Evolutionary conservation across 2,113 vertebrate species (phyloP), one percentile per base, ranked within the genome.

Genomic region (Noturus placidus): DNA sequence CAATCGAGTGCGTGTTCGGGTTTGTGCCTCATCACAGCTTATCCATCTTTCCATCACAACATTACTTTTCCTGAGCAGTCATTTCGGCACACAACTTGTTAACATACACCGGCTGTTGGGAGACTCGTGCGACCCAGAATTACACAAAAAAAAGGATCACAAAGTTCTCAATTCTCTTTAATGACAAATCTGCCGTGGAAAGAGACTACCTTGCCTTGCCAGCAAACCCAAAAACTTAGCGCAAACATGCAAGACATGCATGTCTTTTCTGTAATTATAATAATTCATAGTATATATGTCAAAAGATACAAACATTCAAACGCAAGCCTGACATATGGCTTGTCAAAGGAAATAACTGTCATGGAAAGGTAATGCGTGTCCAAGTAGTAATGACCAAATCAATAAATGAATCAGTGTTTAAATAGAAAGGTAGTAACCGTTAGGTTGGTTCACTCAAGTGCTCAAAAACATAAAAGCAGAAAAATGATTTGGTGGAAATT

Each of bases 21-120:
- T 61, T 20, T 82, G 52, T 30, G 22, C 76, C 42, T 69, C 76
- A 25, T 22, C 35, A 63, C 52, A 54, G 33, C 69, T 80, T 81
- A 57, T 82, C 61, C 65, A 88, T 78, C 69, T 78, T 85, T 86
- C 63, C 35, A 69, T 86, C 50, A 83, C 78, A 82, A 42, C 67
- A 78, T 50, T 61, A 50, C 61, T 82, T 42, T 85, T 83, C 30
- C 25, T 78, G 80, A 76, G 46, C 42, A 69, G 52, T 69, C 76
- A 54, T 61, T 74, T 20, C n/a, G 61, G 42, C 63, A 14, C 63
- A 69, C 59, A 56, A 72, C 80, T 61, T 30, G 38, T 52, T 33
- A 80, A 84, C n/a, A 1, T 27, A 72, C 65, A 81, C 67, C 63
- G 27, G n/a, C 67, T 20, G 20, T 13, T 27, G 35, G 13, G 52